phyloP scores from a whole-genome alignment of 2,113 vertebrate species.

The Microcebus lehilahytsara region DNA sequence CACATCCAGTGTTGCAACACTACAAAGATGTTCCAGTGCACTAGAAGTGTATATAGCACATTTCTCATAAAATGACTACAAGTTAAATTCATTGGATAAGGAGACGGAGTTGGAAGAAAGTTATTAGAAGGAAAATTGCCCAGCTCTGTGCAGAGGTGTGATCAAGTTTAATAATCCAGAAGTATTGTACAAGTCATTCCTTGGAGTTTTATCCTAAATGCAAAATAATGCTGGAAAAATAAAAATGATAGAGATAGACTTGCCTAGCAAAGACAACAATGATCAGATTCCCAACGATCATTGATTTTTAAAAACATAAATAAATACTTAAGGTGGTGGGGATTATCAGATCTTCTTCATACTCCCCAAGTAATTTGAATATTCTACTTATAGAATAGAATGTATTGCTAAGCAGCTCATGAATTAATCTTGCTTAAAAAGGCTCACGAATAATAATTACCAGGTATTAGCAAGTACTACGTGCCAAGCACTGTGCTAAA shows the following conservation, averaged over 20 bases:
- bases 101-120: background rate
- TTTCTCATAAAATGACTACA: constrained; percentile 1
- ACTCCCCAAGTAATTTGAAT: background rate
- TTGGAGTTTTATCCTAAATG: background rate
- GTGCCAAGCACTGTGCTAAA: background rate
- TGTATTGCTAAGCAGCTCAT: background rate
- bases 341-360: background rate
- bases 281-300: background rate
- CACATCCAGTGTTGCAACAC: background rate
- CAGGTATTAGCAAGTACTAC: background rate
- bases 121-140: constrained; percentile 45
- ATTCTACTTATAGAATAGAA: background rate
- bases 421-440: background rate
- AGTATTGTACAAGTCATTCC: background rate
- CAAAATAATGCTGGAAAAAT: constrained; percentile 5
- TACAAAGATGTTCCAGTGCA: background rate
- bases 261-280: background rate
- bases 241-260: background rate
- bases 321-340: background rate
- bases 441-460: background rate
- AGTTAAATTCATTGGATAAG: constrained; percentile 26
- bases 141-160: constrained; percentile 10
- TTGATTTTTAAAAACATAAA: background rate
- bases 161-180: constrained; percentile 48
- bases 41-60: background rate